Evolutionary conservation across 2,113 vertebrate species (phyloP).

Genomic region (Phyllostomus hastatus): DNA sequence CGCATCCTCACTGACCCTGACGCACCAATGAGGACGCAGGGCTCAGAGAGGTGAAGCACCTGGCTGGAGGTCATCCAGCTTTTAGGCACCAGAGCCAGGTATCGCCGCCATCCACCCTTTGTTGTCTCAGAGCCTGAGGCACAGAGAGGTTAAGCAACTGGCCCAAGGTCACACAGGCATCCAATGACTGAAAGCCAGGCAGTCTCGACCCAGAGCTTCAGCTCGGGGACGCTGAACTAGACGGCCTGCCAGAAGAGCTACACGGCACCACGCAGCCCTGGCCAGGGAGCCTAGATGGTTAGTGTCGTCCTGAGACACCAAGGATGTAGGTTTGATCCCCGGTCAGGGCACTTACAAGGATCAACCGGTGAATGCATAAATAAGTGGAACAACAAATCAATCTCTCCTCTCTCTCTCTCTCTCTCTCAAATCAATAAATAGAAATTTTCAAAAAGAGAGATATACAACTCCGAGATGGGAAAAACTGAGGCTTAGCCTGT

Average conservation of each 20-base stretch:
- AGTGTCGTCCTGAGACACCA: no score
- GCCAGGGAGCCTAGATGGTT: no score
- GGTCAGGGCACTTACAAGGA: no score
- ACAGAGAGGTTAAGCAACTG: neutral
- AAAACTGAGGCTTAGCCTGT: fast-evolving
- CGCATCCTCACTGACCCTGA: neutral
- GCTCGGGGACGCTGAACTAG: neutral
- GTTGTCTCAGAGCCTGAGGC: neutral
- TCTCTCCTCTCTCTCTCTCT: no score
- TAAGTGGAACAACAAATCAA: no score
- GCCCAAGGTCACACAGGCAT: neutral
- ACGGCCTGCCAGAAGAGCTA: neutral
- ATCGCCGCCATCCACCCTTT: fast-evolving
- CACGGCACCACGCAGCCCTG: no score
- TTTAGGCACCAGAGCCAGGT: neutral
- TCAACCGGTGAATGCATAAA: no score
- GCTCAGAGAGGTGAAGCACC: neutral
- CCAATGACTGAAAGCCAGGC: neutral
- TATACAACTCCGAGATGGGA: fast-evolving
- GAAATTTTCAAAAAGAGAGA: neutral
- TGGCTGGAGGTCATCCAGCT: neutral
- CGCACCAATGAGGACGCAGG: neutral
- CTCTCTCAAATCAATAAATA: neutral
- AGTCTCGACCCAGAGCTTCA: neutral
- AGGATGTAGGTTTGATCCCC: no score